Evolutionary conservation across 2,113 vertebrate genomes (phyloP).

Genomic region (Stegostoma tigrinum): DNA sequence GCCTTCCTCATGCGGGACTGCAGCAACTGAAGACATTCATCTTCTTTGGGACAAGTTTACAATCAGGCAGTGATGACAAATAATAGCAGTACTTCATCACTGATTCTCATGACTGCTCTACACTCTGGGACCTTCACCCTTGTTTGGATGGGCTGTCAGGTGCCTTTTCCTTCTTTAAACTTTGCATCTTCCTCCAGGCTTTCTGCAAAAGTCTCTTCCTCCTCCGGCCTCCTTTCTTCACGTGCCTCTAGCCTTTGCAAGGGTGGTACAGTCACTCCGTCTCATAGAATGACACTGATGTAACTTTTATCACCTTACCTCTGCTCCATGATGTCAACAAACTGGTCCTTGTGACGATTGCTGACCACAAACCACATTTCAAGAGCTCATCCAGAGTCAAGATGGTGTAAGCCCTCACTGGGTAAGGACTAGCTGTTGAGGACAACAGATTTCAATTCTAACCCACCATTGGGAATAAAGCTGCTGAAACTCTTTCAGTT

Average conservation of each 20-base stretch:
- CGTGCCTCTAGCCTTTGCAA: background rate
- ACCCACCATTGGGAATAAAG: background rate
- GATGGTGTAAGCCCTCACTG: background rate
- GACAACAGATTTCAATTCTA: background rate
- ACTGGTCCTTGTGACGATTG: background rate
- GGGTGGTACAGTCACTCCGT: too few species aligned
- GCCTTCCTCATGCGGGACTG: background rate
- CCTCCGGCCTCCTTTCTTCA: background rate
- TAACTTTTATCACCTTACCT: background rate
- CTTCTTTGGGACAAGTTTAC: background rate
- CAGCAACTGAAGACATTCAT: background rate
- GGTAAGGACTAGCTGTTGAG: background rate
- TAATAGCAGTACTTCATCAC: constrained; percentile 13
- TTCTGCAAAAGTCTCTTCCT: background rate
- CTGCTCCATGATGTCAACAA: background rate
- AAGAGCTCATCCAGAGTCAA: background rate
- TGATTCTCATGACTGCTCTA: background rate
- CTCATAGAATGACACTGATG: background rate
- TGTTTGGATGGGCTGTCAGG: background rate
- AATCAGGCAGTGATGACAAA: background rate
- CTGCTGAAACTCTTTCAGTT: background rate
- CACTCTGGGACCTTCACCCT: background rate
- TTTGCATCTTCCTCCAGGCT: background rate
- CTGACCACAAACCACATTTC: background rate
- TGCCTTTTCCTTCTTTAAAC: background rate